Conservation (phyloP, 2,113 vertebrate genomes). For the Cyanocitta stelleri region DNA sequence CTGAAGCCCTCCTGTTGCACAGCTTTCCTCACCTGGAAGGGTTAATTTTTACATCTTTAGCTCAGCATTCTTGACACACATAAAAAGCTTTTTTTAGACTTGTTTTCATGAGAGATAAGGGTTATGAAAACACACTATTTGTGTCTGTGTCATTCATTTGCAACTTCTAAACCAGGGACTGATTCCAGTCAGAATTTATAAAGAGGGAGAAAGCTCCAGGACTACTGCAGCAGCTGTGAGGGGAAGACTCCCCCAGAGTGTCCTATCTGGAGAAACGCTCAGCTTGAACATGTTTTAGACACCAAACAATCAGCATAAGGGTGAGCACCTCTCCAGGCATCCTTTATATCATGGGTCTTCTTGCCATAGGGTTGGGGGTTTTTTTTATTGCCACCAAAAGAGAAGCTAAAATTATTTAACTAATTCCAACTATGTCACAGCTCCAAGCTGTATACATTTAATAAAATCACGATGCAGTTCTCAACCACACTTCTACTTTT, state of each 20-base stretch:
- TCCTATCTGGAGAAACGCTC: neutral
- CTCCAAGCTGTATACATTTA: neutral
- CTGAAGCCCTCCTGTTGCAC: slow-evolving; percentile 89
- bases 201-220: neutral
- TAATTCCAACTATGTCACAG: neutral
- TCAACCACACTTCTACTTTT: neutral
- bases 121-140: neutral
- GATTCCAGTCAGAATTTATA: neutral
- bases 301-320: neutral
- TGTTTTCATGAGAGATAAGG: neutral
- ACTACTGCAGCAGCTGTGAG: neutral
- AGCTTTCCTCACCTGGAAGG: slow-evolving; percentile 85
- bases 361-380: neutral
- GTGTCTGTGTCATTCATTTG: neutral
- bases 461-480: neutral
- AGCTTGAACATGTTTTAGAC: neutral
- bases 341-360: neutral
- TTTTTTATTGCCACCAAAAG: neutral
- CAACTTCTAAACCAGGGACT: neutral
- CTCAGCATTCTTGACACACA: neutral
- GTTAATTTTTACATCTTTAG: slow-evolving; percentile 19
- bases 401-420: neutral
- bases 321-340: neutral
- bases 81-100: neutral
- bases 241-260: neutral